These are phyloP conservation scores for Trochalopteron elliotii DNA, from an alignment of 2,113 vertebrate species.

Conservation along the genomic window DNA sequence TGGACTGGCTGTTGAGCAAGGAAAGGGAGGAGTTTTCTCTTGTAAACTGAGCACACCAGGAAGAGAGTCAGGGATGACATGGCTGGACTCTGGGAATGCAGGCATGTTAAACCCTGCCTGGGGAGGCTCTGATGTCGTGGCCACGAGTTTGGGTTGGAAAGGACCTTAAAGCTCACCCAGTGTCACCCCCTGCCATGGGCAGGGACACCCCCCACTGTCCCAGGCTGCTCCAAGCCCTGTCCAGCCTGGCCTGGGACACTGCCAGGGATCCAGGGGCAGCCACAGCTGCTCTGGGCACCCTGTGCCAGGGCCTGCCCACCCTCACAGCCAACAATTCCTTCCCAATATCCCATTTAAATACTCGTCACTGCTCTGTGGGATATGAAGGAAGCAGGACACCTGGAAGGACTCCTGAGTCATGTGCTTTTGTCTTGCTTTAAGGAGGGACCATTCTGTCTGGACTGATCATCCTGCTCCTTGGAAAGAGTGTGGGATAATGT, in stretches of 20 bases:
- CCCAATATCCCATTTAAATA: background rate
- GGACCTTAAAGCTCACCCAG: background rate
- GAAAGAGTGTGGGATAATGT: background rate
- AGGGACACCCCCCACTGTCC: background rate
- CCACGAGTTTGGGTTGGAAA: background rate
- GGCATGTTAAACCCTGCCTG: background rate
- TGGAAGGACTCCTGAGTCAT: background rate
- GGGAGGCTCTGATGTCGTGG: background rate
- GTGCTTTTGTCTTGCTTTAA: background rate
- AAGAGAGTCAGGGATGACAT: background rate
- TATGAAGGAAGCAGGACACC: background rate
- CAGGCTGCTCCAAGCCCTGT: background rate
- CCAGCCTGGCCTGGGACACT: background rate
- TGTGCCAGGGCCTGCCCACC: background rate
- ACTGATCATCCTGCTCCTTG: background rate
- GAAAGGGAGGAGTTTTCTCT: background rate
- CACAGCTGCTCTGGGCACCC: background rate
- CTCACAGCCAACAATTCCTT: fast-evolving
- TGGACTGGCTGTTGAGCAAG: constrained; percentile 22
- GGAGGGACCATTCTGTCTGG: background rate
- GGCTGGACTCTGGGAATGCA: background rate
- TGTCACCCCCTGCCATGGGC: background rate
- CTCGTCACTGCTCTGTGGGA: background rate
- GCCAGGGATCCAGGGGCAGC: background rate
- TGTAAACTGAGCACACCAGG: background rate